Evolutionary conservation across 1,140 invertebrate species (phyloP), one percentile per base, ranked within the genome.

Genomic region (Augochlora pura): DNA sequence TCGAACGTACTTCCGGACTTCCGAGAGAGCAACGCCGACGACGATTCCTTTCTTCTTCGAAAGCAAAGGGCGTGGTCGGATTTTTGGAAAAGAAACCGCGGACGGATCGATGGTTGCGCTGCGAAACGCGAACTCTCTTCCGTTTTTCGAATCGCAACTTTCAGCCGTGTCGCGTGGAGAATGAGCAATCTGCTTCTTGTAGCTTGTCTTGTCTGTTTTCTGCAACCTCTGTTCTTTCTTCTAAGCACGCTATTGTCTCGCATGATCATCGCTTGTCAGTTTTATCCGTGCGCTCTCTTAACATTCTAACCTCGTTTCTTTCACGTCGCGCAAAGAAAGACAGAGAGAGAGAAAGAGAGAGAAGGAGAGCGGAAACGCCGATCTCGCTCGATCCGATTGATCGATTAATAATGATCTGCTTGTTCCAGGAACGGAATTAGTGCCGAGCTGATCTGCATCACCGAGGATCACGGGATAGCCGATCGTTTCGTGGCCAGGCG

Each of bases 371-470:
- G 54, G 21, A 2, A 21, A n/a, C 18, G 54, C 7, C 12, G 4
- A 52, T 14, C 14, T 52, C 16, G 49, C 16, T 0, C n/a, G n/a
- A n/a, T 57, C 54, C 0, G 6, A n/a, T n/a, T 18, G 54, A 9
- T 21, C 18, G 54, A n/a, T 57, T n/a, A 57, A 57, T 57, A 57
- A 57, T 57, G 6, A 23, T 57, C n/a, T 57, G n/a, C 54, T 65
- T 91, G 82, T 92, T 93, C 16, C 90, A 93, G 92, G 92, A 77
- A 93, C 92, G n/a, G 92, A 91, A 81, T 80, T 93, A 77, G 91
- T 92, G 65, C 90, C 88, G 66, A 90, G 92, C 86, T 92, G 91
- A 90, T 91, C 85, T 84, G 87, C 38, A 42, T 80, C 66, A 59
- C 21, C 72, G 6, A 59, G 69, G 23, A 65, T 73, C 57, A 77